These are phyloP conservation scores for Amaurobius ferox DNA, from an alignment of 2,888 invertebrate genomes.

Conservation along the genomic window DNA sequence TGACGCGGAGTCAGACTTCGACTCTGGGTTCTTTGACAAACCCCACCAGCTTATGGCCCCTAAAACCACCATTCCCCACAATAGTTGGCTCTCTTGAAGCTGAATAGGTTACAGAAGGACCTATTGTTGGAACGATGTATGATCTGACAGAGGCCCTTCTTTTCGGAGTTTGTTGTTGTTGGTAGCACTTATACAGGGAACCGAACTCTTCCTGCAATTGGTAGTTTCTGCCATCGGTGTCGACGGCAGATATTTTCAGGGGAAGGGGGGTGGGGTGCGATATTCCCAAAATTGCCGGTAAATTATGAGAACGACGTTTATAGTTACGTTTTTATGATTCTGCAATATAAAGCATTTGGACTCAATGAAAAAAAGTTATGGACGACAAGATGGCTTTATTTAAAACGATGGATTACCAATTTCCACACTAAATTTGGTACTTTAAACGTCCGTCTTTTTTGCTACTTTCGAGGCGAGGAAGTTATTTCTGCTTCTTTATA, in stretches of 20 bases:
- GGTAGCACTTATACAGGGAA: constrained; percentile 8
- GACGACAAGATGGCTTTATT: constrained; percentile 43
- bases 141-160: constrained; percentile 30
- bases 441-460: constrained; percentile 25
- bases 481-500: constrained; percentile 22
- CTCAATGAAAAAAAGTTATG: constrained; percentile 58
- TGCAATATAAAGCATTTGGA: constrained; percentile 25
- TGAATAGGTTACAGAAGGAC: constrained; percentile 41
- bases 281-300: constrained; percentile 22
- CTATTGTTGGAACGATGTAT: constrained; percentile 42
- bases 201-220: background rate
- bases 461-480: background rate
- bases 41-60: constrained; percentile 21
- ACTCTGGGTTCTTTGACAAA: constrained; percentile 27
- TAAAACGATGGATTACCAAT: constrained; percentile 40
- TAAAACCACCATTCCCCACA: constrained; percentile 50
- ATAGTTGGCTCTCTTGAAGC: constrained; percentile 1
- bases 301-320: constrained; percentile 44
- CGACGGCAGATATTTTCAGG: constrained; percentile 23
- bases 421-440: constrained; percentile 38
- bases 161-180: constrained; percentile 21
- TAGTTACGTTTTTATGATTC: constrained; percentile 45
- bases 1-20: constrained; percentile 37
- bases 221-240: constrained; percentile 19
- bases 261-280: background rate